Evolutionary conservation across 2,113 vertebrate genomes (phyloP), one percentile per base, ranked within the genome.

Genomic region (Talpa occidentalis): DNA sequence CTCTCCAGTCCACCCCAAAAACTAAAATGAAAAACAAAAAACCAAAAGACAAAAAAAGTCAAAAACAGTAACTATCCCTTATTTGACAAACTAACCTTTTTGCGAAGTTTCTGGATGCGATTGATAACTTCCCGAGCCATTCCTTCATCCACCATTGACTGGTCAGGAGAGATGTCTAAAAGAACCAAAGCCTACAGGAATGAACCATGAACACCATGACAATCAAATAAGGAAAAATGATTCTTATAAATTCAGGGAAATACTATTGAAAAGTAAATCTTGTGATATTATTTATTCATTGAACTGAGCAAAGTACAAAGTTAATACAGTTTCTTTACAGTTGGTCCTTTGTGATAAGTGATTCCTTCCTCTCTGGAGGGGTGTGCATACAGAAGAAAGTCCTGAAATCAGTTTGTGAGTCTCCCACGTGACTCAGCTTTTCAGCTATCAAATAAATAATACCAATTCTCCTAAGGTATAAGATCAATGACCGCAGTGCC

Each of bases 101-200:
- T 99, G 60, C 99, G 99, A 86, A 99, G 99, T 96, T 99, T 99
- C 98, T 99, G 99, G 96, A 99, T 99, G 95, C 99, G 99, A 97
- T 99, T 99, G 96, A 99, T 99, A 96, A 99, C 99, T 80, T 99
- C 99, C 56, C 99, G 98, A 77, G 99, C 99, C 94, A 99, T 99
- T 4, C 99, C 99, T 97, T 99, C 99, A 93, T 99, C 99, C 80
- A 99, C 96, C 99, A 99, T 99, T 67, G 99, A 99, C 97, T 99
- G 99, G 97, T 99, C 99, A 2, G 99, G 99, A 30, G 98, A 98
- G 91, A 99, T 98, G 56, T 99, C 99, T 73, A 99, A 96, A 80
- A 99, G 98, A 95, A 99, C 99, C 93, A 99, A 97, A 62, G 99
- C 99, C 99, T 99, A 56, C 28, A 42, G 62, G 67, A 94, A 83